Conservation (phyloP, 2,797 vertebrate genomes). For the Pseudocheirus occidentalis region DNA sequence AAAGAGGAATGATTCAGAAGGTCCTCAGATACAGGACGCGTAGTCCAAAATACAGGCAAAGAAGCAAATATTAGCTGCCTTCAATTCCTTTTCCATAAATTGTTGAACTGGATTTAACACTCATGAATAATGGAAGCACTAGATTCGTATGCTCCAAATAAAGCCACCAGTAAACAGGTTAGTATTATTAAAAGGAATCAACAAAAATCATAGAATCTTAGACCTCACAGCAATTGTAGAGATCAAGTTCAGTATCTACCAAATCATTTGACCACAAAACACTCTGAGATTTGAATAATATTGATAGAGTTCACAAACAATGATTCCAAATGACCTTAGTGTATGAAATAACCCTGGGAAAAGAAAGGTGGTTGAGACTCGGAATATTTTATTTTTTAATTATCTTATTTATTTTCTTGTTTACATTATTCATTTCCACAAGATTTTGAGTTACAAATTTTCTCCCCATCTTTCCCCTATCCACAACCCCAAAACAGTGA, state of each 20-base stretch:
- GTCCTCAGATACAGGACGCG: not conserved
- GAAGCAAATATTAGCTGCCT: not conserved
- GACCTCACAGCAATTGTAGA: not conserved
- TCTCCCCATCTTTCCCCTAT: too few species aligned
- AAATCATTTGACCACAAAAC: not conserved
- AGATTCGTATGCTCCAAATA: not conserved
- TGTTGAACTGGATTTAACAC: not conserved
- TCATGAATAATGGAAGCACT: not conserved
- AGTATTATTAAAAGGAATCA: not conserved
- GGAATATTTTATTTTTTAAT: too few species aligned
- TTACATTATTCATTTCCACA: too few species aligned
- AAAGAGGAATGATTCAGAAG: not conserved
- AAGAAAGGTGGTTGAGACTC: not conserved
- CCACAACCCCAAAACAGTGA: too few species aligned
- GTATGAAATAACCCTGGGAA: not conserved
- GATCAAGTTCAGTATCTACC: not conserved
- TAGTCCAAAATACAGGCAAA: not conserved
- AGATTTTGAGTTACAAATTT: too few species aligned
- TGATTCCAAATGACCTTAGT: not conserved
- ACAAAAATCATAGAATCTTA: not conserved
- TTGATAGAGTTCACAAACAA: not conserved
- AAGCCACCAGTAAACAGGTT: not conserved
- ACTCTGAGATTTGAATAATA: not conserved
- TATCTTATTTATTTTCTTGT: too few species aligned
- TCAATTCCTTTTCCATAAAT: not conserved